phyloP scores from a whole-genome alignment of 2,888 invertebrate species.

The Embidobia sp. region DNA sequence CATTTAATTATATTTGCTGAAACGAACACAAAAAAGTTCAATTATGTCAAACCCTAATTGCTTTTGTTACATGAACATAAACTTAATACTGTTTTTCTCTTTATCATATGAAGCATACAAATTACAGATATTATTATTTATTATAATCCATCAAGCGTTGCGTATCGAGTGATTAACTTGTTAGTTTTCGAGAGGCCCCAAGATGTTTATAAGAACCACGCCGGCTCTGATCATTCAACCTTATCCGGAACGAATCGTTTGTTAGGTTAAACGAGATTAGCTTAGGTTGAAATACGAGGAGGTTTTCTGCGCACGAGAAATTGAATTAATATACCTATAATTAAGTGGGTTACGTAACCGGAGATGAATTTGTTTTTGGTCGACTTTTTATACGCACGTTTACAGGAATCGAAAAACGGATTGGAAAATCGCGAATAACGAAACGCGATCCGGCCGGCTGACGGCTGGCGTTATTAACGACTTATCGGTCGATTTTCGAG shows the following conservation, averaged over 20 bases:
- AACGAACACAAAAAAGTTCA: too few relatives aligned
- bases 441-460: neutral
- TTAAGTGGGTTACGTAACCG: constrained; percentile 33
- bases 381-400: constrained; percentile 3
- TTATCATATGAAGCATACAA: too few relatives aligned
- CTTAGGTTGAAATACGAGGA: constrained; percentile 21
- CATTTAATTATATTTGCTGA: too few relatives aligned
- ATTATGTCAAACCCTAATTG: too few relatives aligned
- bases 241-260: constrained; percentile 54
- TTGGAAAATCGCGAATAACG: constrained; percentile 41
- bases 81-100: too few relatives aligned
- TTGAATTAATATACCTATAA: constrained; percentile 47
- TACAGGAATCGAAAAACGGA: constrained; percentile 6
- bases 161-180: constrained; percentile 42
- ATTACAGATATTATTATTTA: constrained; percentile 13
- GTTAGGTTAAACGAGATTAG: constrained; percentile 50
- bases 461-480: constrained; percentile 41
- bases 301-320: constrained; percentile 34
- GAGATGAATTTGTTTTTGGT: neutral
- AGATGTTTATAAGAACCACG: constrained; percentile 30
- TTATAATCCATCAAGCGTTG: constrained; percentile 9
- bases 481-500: constrained; percentile 35
- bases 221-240: constrained; percentile 47
- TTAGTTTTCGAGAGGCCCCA: constrained; percentile 24
- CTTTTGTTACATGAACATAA: too few relatives aligned